A percentile compares a stretch with the other conserved stretches of the same genome.
Evolutionary conservation across 2,797 vertebrate species (phyloP).

Genomic region (Capromys pilorides): DNA sequence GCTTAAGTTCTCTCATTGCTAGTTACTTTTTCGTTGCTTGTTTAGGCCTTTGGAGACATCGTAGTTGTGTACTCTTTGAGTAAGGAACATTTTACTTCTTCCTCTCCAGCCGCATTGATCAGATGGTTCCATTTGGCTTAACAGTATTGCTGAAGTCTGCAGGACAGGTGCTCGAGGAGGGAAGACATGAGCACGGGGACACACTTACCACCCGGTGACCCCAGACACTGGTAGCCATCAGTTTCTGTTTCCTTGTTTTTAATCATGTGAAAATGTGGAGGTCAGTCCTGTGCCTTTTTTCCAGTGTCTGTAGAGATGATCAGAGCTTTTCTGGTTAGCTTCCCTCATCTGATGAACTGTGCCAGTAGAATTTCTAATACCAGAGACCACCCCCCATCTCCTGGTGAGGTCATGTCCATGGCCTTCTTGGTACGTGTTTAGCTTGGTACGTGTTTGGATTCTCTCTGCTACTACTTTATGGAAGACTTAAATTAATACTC

Average conservation of each 20-base stretch:
- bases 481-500: background rate
- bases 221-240: background rate
- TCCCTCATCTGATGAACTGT: background rate
- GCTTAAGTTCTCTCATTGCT: background rate
- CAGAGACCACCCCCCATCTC: no score
- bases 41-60: background rate
- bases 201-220: rapidly evolving
- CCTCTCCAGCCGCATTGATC: background rate
- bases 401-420: no score
- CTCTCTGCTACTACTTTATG: background rate
- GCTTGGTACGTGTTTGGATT: background rate
- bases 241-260: background rate
- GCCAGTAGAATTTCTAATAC: background rate
- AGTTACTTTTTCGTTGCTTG: background rate
- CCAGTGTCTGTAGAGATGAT: background rate
- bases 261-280: background rate
- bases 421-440: no score
- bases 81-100: background rate
- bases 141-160: rapidly evolving
- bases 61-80: background rate
- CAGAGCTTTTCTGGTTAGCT: background rate
- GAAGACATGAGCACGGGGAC: background rate
- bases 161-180: background rate
- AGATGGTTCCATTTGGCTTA: background rate
- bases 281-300: background rate